Evolutionary conservation across 2,797 vertebrate genomes (phyloP).

Genomic region (Hafferia zeledoni): DNA sequence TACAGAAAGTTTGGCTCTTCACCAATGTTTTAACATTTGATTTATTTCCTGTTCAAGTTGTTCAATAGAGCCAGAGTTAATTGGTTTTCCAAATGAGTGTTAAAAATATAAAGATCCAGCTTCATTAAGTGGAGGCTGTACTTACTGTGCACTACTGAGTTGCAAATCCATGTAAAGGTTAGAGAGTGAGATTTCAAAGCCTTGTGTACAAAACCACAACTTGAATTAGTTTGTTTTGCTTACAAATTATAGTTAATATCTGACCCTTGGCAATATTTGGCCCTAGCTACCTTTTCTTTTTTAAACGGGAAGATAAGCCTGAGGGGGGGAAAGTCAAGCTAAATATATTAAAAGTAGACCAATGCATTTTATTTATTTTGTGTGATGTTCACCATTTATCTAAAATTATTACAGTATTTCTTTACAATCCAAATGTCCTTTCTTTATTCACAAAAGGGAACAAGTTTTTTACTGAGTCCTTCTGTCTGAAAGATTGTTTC

Average conservation of each 20-base stretch:
- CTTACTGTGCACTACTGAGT: constrained; percentile 75
- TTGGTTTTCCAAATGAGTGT: constrained; percentile 92
- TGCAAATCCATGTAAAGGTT: constrained; percentile 79
- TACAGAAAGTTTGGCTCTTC: constrained; percentile 86
- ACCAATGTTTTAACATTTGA: constrained; percentile 92
- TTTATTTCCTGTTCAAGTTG: constrained; percentile 89
- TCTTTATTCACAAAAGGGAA: neutral
- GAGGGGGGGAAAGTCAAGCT: neutral
- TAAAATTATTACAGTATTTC: neutral
- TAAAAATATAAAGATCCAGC: constrained; percentile 85
- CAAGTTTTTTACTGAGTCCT: neutral
- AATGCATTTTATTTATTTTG: neutral
- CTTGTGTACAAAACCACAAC: constrained; percentile 52
- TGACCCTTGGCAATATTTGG: neutral
- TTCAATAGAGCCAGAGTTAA: constrained; percentile 88
- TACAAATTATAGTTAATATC: constrained; percentile 53
- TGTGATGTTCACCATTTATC: neutral
- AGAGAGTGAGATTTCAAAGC: constrained; percentile 65
- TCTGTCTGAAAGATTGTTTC: neutral
- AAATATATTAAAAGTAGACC: neutral
- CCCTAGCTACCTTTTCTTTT: neutral
- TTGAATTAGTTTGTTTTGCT: constrained; percentile 34
- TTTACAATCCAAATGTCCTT: neutral
- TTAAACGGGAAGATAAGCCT: neutral
- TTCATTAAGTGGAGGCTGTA: constrained; percentile 84